phyloP scores from a whole-genome alignment of 2,113 vertebrate species.

The Alosa alosa region DNA sequence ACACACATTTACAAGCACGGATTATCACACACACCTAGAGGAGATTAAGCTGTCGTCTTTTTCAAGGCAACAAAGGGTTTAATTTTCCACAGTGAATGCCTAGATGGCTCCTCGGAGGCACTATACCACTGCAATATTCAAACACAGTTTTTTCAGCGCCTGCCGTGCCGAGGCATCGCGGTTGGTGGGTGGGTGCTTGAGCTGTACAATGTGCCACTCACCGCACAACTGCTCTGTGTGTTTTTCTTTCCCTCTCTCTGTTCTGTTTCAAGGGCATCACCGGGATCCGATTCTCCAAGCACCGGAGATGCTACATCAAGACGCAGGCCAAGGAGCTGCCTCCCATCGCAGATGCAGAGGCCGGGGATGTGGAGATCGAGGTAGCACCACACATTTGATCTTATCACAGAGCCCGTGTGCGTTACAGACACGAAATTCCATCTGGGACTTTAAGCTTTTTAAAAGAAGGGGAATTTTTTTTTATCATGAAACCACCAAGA shows the following conservation, averaged over 20 bases:
- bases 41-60: not conserved
- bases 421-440: not conserved
- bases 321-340: constrained; percentile 70
- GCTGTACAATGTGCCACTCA: not conserved
- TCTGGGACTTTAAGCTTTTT: not conserved
- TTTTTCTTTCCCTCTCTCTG: constrained; percentile 49
- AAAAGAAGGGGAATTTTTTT: not conserved
- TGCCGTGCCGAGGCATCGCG: not conserved
- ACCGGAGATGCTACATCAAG: constrained; percentile 78
- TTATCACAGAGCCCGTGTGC: not conserved
- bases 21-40: not conserved
- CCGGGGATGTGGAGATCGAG: constrained; percentile 53
- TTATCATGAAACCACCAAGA: not conserved
- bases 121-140: not conserved
- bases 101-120: not conserved
- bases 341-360: constrained; percentile 54
- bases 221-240: constrained; percentile 37
- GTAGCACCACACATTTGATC: constrained; percentile 26
- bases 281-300: constrained; percentile 73
- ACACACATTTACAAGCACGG: not conserved
- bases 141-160: not conserved
- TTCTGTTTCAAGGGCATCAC: constrained; percentile 70
- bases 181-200: not conserved
- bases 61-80: not conserved
- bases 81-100: not conserved